phyloP scores from a whole-genome alignment of 1,140 invertebrate genomes.

The Acromyrmex charruanus region DNA sequence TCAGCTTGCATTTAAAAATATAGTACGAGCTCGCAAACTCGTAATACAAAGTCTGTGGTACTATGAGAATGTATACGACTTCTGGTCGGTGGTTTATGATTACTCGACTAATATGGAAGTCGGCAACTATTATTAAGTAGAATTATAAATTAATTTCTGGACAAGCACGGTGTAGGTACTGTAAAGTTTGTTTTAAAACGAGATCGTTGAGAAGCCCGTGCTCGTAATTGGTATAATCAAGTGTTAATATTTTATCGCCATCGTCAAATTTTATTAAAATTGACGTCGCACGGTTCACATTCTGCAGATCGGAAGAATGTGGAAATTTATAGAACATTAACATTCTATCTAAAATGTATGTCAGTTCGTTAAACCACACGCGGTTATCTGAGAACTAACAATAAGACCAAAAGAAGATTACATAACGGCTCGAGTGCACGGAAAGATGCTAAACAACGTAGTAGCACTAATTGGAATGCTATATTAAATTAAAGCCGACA shows the following conservation, averaged over 20 bases:
- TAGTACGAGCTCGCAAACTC: neutral
- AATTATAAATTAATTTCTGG: conserved; percentile 45
- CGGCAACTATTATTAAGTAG: conserved; percentile 21
- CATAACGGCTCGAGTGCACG: neutral
- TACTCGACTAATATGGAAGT: neutral
- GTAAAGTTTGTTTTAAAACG: conserved; percentile 12
- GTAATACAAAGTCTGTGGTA: neutral
- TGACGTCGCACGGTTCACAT: neutral
- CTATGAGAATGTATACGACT: neutral
- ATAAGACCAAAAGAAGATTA: conserved; percentile 41
- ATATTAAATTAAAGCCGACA: conserved; percentile 43
- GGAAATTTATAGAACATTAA: conserved; percentile 21
- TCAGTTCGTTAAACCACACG: conserved; percentile 15
- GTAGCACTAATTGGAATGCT: conserved; percentile 43
- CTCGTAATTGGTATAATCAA: conserved; percentile 3
- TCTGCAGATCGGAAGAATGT: neutral
- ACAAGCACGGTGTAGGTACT: conserved; percentile 21
- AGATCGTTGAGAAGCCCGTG: no score
- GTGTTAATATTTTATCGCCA: conserved; percentile 2
- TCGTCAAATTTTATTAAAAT: neutral
- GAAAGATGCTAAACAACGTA: neutral
- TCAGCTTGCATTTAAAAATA: neutral
- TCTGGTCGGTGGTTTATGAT: conserved; percentile 10
- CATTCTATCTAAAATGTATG: neutral
- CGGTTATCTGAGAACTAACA: neutral